Evolutionary conservation across 2,888 invertebrate species (phyloP).

Genomic region (Drosophila kuntzei): DNA sequence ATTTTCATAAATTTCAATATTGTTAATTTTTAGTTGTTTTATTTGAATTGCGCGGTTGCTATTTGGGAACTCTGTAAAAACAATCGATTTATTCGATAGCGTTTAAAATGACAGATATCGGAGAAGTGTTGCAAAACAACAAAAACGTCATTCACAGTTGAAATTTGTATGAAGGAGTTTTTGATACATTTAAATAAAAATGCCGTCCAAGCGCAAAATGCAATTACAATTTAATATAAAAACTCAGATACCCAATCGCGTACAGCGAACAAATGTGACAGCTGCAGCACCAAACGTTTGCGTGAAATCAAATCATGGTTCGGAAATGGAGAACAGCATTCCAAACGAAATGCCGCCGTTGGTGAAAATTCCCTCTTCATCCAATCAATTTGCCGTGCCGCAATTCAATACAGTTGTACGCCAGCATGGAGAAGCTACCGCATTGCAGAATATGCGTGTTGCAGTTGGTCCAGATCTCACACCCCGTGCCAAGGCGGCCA

Average conservation of each 20-base stretch:
- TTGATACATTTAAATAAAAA: conserved; percentile 25
- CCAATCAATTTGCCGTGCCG: conserved; percentile 53
- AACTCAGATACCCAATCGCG: conserved; percentile 10
- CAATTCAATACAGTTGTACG: conserved; percentile 69
- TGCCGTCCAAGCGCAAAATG: conserved; percentile 48
- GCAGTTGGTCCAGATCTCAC: conserved; percentile 45
- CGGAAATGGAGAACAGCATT: conserved; percentile 8
- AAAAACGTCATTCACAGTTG: conserved; percentile 3
- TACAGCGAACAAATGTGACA: neutral
- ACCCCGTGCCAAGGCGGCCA: conserved; percentile 63
- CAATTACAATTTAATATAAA: conserved; percentile 11
- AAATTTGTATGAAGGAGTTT: conserved; percentile 6
- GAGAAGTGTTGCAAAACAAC: conserved; percentile 31
- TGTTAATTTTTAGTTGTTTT: too few species aligned
- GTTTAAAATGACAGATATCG: too few species aligned
- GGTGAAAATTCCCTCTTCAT: neutral
- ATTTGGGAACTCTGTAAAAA: too few species aligned
- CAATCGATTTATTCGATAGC: neutral
- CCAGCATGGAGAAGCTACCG: conserved; percentile 53
- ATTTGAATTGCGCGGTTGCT: too few species aligned
- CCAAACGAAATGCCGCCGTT: too few species aligned
- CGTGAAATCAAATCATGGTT: conserved; percentile 34
- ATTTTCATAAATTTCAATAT: too few species aligned
- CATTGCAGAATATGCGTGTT: conserved; percentile 37
- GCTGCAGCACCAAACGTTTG: conserved; percentile 18